Percentiles rank a stretch among this genome's conserved stretches.
Conservation (phyloP, 1,140 invertebrate species). For the Anadara kagoshimensis region DNA sequence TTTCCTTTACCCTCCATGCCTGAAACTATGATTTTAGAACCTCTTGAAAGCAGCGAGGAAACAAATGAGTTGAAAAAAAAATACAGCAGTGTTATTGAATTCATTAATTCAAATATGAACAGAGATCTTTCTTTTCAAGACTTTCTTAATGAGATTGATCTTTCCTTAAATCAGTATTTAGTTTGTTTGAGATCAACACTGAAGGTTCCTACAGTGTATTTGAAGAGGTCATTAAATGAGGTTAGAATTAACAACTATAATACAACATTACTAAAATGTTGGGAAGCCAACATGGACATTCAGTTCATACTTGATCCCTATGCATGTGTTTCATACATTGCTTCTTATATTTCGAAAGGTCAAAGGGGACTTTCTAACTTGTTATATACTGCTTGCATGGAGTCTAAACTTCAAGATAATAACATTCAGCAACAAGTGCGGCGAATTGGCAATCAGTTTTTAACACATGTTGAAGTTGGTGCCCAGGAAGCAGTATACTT, state of each 20-base stretch:
- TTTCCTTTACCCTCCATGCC: conserved; percentile 3
- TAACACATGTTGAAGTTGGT: conserved; percentile 24
- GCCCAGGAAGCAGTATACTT: conserved; percentile 34
- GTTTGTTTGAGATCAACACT: background rate
- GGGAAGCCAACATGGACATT: no score
- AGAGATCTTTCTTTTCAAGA: conserved; percentile 22
- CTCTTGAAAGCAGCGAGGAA: background rate
- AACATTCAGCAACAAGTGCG: conserved; percentile 28
- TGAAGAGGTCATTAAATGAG: conserved; percentile 9
- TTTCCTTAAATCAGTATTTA: background rate
- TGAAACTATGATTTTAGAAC: conserved; percentile 7
- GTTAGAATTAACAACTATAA: conserved; percentile 17
- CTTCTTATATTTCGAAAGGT: conserved; percentile 12
- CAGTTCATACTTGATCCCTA: conserved; percentile 15
- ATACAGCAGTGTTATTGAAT: background rate
- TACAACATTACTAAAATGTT: conserved; percentile 1
- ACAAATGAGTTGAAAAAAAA: no score
- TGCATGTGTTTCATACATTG: conserved; percentile 19
- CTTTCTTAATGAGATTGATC: conserved; percentile 14
- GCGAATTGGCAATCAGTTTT: conserved; percentile 29
- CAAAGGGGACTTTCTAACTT: no score
- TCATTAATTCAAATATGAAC: background rate
- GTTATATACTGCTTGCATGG: background rate
- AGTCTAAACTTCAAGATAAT: background rate
- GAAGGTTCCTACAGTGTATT: conserved; percentile 4